Percentiles rank a stretch among this genome's conserved stretches.
Conservation (phyloP, 2,113 vertebrate genomes). For the Pterocles burchelli region DNA sequence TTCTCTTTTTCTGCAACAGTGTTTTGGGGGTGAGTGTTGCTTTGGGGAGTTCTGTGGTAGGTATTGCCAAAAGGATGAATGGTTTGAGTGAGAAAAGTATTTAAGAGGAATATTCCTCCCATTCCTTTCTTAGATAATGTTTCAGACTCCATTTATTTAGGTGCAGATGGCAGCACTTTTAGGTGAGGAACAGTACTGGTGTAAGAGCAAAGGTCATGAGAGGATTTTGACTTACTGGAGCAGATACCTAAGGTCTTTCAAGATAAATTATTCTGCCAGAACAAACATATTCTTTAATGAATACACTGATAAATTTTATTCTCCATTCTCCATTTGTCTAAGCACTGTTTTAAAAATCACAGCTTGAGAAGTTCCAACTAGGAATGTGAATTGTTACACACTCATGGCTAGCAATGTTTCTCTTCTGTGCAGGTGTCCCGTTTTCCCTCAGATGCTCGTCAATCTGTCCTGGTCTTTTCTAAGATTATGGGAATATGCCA, state of each 20-base stretch:
- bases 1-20: neutral
- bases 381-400: neutral
- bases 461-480: neutral
- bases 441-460: neutral
- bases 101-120: neutral
- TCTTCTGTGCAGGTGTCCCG: neutral
- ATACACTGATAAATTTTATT: neutral
- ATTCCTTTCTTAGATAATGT: neutral
- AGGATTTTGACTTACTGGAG: neutral
- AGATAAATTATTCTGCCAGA: neutral
- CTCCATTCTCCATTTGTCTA: neutral
- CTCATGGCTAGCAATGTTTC: neutral
- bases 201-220: neutral
- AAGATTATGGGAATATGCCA: neutral
- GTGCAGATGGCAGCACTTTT: neutral
- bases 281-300: neutral
- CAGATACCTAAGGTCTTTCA: neutral
- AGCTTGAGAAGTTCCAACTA: neutral
- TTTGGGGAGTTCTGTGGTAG: neutral
- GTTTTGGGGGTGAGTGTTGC: neutral
- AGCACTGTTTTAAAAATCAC: neutral
- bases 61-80: neutral
- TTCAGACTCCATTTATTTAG: neutral
- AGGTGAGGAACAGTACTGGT: neutral
- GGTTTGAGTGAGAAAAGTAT: neutral